These are phyloP conservation scores for Diadegma fenestrale DNA, from an alignment of 2,888 invertebrate species.

Conservation along the genomic window DNA sequence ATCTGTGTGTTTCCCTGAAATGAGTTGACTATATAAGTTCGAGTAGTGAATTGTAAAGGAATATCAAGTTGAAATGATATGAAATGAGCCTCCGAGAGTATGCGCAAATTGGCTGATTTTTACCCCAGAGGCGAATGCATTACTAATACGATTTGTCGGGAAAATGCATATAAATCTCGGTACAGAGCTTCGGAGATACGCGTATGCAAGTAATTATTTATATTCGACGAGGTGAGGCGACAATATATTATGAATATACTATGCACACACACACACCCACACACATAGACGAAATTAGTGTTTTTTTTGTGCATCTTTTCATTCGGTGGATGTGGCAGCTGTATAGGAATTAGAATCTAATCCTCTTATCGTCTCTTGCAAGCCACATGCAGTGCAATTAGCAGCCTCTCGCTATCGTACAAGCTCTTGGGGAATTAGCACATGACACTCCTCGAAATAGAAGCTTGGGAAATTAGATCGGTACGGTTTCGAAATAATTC, in stretches of 20 bases:
- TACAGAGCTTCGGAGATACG: neutral
- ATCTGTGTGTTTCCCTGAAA: neutral
- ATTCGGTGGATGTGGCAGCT: neutral
- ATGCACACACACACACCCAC: neutral
- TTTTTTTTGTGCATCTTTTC: neutral
- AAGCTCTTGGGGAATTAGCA: neutral
- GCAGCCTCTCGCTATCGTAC: neutral
- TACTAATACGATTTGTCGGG: conserved; percentile 1
- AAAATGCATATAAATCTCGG: conserved; percentile 4
- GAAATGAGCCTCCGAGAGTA: neutral
- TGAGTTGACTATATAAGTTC: neutral
- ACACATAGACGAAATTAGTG: neutral
- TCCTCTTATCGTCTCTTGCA: conserved; percentile 35
- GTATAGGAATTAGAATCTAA: conserved; percentile 50
- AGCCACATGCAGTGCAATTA: neutral
- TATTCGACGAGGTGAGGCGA: neutral
- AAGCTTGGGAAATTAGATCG: neutral
- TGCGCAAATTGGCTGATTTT: neutral
- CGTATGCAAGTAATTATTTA: neutral
- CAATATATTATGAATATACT: neutral
- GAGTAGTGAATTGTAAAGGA: neutral
- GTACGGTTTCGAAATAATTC: neutral
- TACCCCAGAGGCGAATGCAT: neutral
- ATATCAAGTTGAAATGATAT: neutral
- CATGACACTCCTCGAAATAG: neutral